phyloP scores from a whole-genome alignment of 2,113 vertebrate species.

The Nycticebus coucang region DNA sequence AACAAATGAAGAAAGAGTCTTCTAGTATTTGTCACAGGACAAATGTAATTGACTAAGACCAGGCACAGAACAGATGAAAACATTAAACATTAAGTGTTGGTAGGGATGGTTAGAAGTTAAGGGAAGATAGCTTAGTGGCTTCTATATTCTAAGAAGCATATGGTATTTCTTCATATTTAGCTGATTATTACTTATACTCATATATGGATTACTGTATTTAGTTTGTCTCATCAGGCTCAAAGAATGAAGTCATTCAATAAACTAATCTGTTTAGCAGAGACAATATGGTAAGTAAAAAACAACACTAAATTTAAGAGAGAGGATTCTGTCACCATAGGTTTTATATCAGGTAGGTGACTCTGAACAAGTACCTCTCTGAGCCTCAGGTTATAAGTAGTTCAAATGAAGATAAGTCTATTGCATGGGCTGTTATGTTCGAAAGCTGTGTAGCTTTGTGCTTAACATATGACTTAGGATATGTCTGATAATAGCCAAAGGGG shows the following conservation, averaged over 20 bases:
- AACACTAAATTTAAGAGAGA: neutral
- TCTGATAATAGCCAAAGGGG: neutral
- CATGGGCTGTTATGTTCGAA: neutral
- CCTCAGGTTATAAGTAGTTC: neutral
- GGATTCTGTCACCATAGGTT: too few species aligned
- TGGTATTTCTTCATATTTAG: neutral
- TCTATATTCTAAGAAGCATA: neutral
- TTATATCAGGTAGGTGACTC: neutral
- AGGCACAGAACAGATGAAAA: neutral
- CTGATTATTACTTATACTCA: neutral
- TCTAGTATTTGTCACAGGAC: neutral
- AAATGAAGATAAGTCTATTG: neutral
- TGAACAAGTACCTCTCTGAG: neutral
- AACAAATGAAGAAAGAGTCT: neutral
- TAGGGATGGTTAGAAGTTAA: neutral
- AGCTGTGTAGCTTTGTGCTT: neutral
- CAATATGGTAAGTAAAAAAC: neutral
- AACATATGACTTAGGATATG: neutral
- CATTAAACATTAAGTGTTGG: too few species aligned
- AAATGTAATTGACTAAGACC: neutral
- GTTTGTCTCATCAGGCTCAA: neutral
- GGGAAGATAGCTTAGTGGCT: neutral
- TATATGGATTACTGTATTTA: neutral
- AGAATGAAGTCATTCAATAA: neutral
- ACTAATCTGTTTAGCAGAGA: neutral